Evolutionary conservation across 2,797 vertebrate species (phyloP).

Genomic region (Cynopterus sphinx): DNA sequence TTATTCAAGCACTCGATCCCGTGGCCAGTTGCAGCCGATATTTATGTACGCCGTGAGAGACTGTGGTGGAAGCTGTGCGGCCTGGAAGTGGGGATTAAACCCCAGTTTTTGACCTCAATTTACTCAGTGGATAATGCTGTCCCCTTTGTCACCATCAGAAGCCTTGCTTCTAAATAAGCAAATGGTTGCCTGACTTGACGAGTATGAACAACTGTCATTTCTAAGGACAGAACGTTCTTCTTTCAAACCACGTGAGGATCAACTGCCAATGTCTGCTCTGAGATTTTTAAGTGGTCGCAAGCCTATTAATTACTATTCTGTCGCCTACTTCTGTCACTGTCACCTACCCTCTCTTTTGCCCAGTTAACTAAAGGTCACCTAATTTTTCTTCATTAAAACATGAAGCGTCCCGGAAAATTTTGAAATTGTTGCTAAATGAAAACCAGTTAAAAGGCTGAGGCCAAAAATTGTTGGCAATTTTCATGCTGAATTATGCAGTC

Average conservation of each 20-base stretch:
- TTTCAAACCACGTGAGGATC: neutral
- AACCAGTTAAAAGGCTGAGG: constrained; percentile 63
- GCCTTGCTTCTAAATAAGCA: neutral
- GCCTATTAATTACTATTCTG: constrained; percentile 24
- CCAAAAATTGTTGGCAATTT: constrained; percentile 66
- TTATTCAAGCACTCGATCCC: neutral
- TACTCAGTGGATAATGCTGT: neutral
- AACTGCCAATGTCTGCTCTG: neutral
- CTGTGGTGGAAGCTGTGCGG: neutral
- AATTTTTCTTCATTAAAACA: constrained; percentile 72
- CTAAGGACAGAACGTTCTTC: neutral
- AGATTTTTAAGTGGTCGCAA: neutral
- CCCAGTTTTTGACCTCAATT: neutral
- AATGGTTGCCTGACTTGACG: neutral
- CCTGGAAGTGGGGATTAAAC: neutral
- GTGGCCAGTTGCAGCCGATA: neutral
- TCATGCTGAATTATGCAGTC: constrained; percentile 55
- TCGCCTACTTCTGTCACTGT: neutral
- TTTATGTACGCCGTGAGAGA: neutral
- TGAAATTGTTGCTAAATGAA: constrained; percentile 72
- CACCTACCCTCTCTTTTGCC: constrained; percentile 33
- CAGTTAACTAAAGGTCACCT: constrained; percentile 62
- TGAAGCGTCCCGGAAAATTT: constrained; percentile 40
- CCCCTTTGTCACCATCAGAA: neutral
- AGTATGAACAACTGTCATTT: neutral